A percentile compares a stretch with the other conserved stretches of the same genome.
Conservation (phyloP, 2,113 vertebrate species). For the Atractosteus spatula region DNA sequence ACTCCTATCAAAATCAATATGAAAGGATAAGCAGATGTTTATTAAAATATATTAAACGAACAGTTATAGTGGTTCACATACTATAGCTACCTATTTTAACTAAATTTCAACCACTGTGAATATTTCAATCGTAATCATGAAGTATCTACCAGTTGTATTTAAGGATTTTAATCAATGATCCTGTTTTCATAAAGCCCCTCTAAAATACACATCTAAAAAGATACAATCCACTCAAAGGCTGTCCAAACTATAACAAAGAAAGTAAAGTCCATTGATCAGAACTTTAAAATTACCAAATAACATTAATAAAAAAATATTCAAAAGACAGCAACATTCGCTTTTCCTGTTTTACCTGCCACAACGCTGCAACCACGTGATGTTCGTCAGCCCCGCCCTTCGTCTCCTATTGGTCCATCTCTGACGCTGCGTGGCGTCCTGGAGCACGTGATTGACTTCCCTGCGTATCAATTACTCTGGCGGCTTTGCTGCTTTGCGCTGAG, state of each 20-base stretch:
- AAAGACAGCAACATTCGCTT: neutral
- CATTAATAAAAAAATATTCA: neutral
- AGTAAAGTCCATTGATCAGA: neutral
- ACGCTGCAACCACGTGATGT: slow-evolving; percentile 20
- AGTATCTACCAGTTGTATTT: no score
- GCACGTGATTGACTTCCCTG: neutral
- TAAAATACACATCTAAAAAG: neutral
- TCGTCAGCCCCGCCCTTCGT: neutral
- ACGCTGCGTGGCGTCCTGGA: neutral
- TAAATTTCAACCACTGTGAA: no score
- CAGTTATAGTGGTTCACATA: no score
- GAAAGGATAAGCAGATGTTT: no score
- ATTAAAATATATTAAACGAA: no score
- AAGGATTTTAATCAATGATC: no score
- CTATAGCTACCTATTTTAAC: no score
- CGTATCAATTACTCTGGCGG: neutral
- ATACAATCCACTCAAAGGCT: neutral
- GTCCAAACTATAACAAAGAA: neutral
- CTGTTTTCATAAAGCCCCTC: no score
- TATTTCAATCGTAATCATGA: no score
- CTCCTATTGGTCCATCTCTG: neutral
- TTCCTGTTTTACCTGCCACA: slow-evolving; percentile 19
- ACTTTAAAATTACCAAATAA: neutral
- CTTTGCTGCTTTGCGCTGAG: neutral
- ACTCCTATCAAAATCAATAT: no score